Conservation (phyloP, 2,888 invertebrate genomes). For the Aporophyla lueneburgensis region DNA sequence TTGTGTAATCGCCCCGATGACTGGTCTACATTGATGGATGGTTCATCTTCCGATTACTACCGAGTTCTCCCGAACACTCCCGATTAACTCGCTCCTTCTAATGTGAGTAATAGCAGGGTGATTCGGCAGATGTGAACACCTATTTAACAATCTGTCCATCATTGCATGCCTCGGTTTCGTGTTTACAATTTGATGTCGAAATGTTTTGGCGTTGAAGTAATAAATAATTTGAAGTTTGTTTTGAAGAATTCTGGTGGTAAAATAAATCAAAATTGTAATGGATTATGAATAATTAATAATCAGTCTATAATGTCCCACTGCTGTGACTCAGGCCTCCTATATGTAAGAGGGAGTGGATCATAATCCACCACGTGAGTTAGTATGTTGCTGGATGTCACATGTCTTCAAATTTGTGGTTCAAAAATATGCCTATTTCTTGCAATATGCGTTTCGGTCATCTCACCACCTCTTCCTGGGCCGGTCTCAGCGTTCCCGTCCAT, state of each 20-base stretch:
- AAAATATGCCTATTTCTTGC: no score
- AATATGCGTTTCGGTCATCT: no score
- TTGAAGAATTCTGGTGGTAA: not conserved
- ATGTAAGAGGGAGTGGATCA: no score
- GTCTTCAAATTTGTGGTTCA: no score
- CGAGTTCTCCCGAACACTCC: constrained; percentile 51
- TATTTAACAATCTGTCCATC: constrained; percentile 66
- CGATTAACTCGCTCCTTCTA: constrained; percentile 76
- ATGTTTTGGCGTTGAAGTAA: constrained; percentile 32
- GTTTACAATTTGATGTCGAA: constrained; percentile 58
- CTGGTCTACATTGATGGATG: constrained; percentile 81
- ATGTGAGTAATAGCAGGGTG: constrained; percentile 80
- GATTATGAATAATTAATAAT: not conserved
- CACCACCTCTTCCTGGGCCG: no score
- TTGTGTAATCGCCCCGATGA: constrained; percentile 73
- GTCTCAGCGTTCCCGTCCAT: no score
- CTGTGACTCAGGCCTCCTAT: no score
- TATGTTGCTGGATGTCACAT: no score
- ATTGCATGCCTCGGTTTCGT: constrained; percentile 54
- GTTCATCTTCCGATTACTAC: constrained; percentile 58
- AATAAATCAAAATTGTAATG: constrained; percentile 48
- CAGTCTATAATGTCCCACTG: no score
- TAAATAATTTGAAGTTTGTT: constrained; percentile 35
- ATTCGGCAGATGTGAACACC: constrained; percentile 74
- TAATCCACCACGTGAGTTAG: no score